Percentiles rank a stretch among this genome's conserved stretches.
Evolutionary conservation across 2,888 invertebrate species (phyloP).

Genomic region (Dynastes tityus): DNA sequence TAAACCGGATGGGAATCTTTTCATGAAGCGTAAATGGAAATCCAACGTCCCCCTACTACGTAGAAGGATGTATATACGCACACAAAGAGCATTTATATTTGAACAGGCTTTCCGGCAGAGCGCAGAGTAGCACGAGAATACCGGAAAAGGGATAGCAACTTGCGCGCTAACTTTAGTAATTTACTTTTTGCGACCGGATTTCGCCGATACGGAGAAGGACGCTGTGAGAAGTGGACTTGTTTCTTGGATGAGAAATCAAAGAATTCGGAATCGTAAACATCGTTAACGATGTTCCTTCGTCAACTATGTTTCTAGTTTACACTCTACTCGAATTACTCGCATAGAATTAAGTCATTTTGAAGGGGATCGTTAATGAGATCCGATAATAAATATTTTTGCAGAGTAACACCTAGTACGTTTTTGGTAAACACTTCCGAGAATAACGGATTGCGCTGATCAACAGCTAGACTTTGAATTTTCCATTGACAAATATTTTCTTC

Average conservation of each 20-base stretch:
- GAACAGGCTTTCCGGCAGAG: conserved; percentile 1
- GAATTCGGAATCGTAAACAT: conserved; percentile 1
- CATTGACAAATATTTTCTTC: too few relatives aligned
- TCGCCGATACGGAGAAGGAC: background rate
- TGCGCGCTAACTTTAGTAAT: conserved; percentile 26
- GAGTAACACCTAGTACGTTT: too few relatives aligned
- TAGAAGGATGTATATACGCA: conserved; percentile 3
- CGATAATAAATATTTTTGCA: too few relatives aligned
- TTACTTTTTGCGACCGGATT: conserved; percentile 25
- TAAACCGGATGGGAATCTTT: conserved; percentile 50
- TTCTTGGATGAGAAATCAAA: conserved; percentile 15
- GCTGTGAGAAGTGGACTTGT: background rate
- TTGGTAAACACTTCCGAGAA: too few relatives aligned
- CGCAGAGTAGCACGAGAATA: background rate
- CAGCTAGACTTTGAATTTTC: too few relatives aligned
- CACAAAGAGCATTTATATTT: conserved; percentile 31
- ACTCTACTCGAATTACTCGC: too few relatives aligned
- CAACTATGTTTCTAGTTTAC: background rate
- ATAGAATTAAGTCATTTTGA: too few relatives aligned
- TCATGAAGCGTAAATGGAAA: conserved; percentile 48
- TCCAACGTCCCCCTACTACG: background rate
- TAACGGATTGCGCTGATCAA: too few relatives aligned
- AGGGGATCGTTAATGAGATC: too few relatives aligned
- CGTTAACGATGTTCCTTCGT: conserved; percentile 7
- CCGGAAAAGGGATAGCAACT: background rate